Evolutionary conservation across 2,888 invertebrate species (phyloP).

Genomic region (Calameuta idolon): DNA sequence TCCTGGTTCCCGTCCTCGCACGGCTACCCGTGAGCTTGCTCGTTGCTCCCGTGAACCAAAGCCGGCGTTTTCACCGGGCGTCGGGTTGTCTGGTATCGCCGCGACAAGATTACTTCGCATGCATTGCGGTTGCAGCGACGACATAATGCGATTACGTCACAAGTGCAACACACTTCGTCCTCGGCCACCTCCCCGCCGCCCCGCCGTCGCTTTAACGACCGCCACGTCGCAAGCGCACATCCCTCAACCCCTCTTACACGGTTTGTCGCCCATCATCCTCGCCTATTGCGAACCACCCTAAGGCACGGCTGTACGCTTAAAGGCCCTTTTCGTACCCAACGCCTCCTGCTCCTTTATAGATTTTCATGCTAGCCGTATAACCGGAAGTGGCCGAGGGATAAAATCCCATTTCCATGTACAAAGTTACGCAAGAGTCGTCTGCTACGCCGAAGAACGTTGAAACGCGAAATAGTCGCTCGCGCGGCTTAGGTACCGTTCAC

Average conservation of each 20-base stretch:
- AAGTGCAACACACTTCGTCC: conserved; percentile 13
- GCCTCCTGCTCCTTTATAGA: neutral
- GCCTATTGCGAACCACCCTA: neutral
- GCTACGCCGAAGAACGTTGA: too few relatives aligned
- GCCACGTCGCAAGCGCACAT: neutral
- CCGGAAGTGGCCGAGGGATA: neutral
- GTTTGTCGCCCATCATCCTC: neutral
- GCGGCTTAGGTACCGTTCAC: neutral
- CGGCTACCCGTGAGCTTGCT: neutral
- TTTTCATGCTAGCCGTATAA: neutral
- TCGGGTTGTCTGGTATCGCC: conserved; percentile 40
- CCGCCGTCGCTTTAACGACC: neutral
- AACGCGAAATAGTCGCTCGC: neutral
- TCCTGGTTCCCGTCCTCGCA: too few relatives aligned
- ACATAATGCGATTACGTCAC: conserved; percentile 39
- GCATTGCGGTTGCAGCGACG: conserved; percentile 40
- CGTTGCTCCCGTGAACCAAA: neutral
- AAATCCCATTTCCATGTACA: neutral
- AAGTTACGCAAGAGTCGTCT: neutral
- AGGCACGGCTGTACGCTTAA: neutral
- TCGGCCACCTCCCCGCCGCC: neutral
- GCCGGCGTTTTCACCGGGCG: conserved; percentile 12
- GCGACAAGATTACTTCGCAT: conserved; percentile 47
- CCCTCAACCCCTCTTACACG: neutral
- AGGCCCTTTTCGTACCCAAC: neutral